phyloP scores from a whole-genome alignment of 1,140 invertebrate genomes.

The Drusus annulatus region DNA sequence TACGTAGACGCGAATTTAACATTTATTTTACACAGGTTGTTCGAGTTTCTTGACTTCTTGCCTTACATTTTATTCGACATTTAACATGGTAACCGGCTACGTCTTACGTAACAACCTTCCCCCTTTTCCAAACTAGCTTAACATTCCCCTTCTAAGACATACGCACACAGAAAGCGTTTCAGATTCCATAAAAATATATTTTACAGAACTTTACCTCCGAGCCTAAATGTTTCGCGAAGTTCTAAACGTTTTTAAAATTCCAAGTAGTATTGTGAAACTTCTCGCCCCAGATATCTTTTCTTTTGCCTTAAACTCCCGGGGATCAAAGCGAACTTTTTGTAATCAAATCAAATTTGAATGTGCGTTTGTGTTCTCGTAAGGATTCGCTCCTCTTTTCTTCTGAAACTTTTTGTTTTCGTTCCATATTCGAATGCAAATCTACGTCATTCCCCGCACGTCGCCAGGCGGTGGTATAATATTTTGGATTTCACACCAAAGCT shows the following conservation, averaged over 20 bases:
- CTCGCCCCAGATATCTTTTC: conserved; percentile 34
- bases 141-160: no score
- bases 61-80: background rate
- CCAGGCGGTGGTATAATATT: background rate
- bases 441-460: background rate
- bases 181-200: background rate
- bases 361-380: conserved; percentile 19
- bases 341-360: conserved; percentile 56
- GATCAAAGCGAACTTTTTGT: conserved; percentile 53
- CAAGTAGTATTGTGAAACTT: conserved; percentile 20
- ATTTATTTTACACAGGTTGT: background rate
- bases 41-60: background rate
- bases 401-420: conserved; percentile 29
- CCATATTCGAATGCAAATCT: conserved; percentile 36
- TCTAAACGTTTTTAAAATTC: conserved; percentile 40
- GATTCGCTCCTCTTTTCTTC: background rate
- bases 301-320: conserved; percentile 25
- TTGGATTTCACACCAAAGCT: no score
- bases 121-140: no score
- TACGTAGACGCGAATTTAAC: no score
- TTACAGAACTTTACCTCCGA: background rate
- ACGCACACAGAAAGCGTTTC: no score
- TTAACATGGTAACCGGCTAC: no score
- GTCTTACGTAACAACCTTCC: no score
- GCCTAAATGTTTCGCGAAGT: conserved; percentile 22